These are phyloP conservation scores for Drosophila anomelani DNA, from an alignment of 2,888 invertebrate species.

Conservation along the genomic window DNA sequence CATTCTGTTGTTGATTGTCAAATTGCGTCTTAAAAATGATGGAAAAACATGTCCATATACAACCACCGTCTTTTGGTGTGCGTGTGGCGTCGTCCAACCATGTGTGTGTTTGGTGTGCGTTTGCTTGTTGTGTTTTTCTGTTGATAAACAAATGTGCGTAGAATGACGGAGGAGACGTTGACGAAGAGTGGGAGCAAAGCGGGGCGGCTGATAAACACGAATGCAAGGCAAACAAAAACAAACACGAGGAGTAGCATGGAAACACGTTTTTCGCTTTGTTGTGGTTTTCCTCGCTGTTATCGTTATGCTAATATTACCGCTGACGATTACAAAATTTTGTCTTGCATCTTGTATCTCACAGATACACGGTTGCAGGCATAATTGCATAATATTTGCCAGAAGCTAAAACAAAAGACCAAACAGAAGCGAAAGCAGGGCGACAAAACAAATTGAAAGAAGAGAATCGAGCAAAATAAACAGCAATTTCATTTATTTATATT, in stretches of 20 bases:
- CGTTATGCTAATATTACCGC: slow-evolving; percentile 29
- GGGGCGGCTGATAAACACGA: slow-evolving; percentile 54
- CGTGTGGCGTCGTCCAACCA: slow-evolving; percentile 5
- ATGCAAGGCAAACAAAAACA: slow-evolving; percentile 21
- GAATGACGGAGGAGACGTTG: slow-evolving; percentile 56
- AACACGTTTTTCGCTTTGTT: slow-evolving; percentile 58
- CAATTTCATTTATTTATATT: slow-evolving; percentile 34
- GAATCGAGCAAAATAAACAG: slow-evolving; percentile 11
- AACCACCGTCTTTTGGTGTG: slow-evolving; percentile 30
- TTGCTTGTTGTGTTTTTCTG: slow-evolving; percentile 42
- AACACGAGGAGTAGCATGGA: slow-evolving; percentile 37
- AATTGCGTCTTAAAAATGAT: slow-evolving; percentile 56
- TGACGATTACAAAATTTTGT: slow-evolving; percentile 36
- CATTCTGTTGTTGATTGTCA: slow-evolving; percentile 22
- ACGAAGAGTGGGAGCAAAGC: slow-evolving; percentile 42
- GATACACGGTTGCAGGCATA: slow-evolving; percentile 24
- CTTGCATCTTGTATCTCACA: slow-evolving; percentile 22
- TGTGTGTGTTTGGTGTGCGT: slow-evolving; percentile 27
- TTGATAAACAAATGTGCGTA: slow-evolving; percentile 77
- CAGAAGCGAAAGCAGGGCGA: slow-evolving; percentile 34
- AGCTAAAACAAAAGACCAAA: slow-evolving; percentile 8
- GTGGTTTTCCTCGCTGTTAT: slow-evolving; percentile 25
- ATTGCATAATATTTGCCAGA: slow-evolving; percentile 66
- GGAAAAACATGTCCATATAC: slow-evolving; percentile 37
- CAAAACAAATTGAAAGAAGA: slow-evolving; percentile 56